Base-by-base conservation (phyloP, 2,113 vertebrate genomes). In the Candoia aspera region DNA sequence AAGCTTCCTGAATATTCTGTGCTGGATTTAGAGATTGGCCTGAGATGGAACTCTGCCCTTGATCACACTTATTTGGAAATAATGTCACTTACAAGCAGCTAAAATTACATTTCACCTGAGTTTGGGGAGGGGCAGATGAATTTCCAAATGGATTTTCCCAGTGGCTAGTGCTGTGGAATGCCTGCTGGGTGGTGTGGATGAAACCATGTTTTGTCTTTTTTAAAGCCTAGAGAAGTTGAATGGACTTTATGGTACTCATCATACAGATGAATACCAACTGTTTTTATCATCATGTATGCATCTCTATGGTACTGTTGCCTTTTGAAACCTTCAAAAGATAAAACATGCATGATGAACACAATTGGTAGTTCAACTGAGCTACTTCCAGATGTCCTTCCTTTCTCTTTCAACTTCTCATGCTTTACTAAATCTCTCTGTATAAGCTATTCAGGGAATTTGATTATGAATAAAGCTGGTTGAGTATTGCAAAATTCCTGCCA, bases 401-500 rank as follows among this genome's bases (percentile, higher is more conserved):
- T 92, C 86, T 84, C 86, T 83, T 84, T 83, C 86, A 60, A 83
- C 59, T 19, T n/a, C 87, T 88, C 87, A 55, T 19, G 92, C 46
- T 91, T 94, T 53, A 79, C 73, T 87, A 92, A 93, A 33, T 55
- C 88, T 49, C 5, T 46, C 92, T 55, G 94, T 49, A 57, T 12
- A 0, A 68, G 33, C 46, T 26, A 89, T 93, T 86, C 17, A 26
- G 79, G 85, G 8, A 26, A 46, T 94, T 90, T 90, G 92, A 90
- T 93, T 68, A 60, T 93, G 93, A 92, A 87, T 33, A 91, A 87
- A 55, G 73, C 55, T 58, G 13, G 1, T 8, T 0, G 0, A 94
- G 92, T 90, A 92, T 64, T 91, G 46, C 62, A 90, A 91, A 94
- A 94, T 26, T 86, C 91, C 33, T 94, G 91, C 91, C 91, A 60